Evolutionary conservation across 2,797 vertebrate genomes (phyloP).

Genomic region (Pristis pectinata): DNA sequence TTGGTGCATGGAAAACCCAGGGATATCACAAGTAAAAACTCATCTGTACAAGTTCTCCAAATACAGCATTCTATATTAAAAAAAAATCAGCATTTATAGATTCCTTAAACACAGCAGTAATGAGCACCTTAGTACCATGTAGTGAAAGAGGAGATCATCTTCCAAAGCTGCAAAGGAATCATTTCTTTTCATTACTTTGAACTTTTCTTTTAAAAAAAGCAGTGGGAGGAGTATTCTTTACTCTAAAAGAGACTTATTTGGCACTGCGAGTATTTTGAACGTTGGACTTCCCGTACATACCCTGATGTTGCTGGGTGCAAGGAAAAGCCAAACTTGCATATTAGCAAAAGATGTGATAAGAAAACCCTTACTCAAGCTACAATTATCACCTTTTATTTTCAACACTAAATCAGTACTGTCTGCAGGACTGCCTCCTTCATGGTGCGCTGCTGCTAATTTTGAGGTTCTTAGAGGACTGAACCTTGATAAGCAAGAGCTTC

Average conservation of each 20-base stretch:
- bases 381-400: conserved; percentile 10
- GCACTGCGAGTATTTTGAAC: not conserved
- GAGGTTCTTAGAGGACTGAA: not conserved
- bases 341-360: not conserved
- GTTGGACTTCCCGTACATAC: not conserved
- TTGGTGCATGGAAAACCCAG: not conserved
- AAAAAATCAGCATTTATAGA: not conserved
- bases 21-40: not conserved
- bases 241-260: not conserved
- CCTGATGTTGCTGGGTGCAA: not conserved
- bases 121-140: not conserved
- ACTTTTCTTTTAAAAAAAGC: not conserved
- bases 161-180: not conserved
- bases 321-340: not conserved
- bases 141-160: not conserved
- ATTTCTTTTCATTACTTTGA: not conserved
- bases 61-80: conserved; percentile 1
- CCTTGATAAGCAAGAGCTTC: not conserved
- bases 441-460: no score
- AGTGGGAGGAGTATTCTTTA: not conserved
- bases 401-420: not conserved
- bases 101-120: conserved; percentile 10
- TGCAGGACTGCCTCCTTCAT: not conserved
- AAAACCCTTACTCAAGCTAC: not conserved
- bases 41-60: conserved; percentile 19